A percentile compares a stretch with the other conserved stretches of the same genome.
phyloP scores from a whole-genome alignment of 2,113 vertebrate genomes.

The Tetraodon nigroviridis region DNA sequence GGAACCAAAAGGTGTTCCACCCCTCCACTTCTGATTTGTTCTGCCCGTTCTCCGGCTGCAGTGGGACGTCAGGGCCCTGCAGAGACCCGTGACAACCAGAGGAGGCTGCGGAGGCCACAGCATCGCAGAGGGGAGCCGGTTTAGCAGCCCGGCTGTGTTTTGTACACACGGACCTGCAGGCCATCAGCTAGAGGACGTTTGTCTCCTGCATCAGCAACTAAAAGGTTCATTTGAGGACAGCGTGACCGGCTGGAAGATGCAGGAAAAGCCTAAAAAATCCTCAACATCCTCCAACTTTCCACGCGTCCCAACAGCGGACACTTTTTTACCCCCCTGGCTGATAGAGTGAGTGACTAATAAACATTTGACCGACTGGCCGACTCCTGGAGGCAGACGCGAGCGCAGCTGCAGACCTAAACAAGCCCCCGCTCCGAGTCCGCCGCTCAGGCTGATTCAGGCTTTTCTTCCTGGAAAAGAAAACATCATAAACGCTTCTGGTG shows the following conservation, averaged over 20 bases:
- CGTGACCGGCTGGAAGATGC: not conserved
- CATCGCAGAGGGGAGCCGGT: too few species aligned
- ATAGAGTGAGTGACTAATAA: constrained; percentile 62
- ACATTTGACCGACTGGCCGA: constrained; percentile 48
- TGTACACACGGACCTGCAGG: too few species aligned
- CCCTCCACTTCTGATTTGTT: too few species aligned
- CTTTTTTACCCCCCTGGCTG: constrained; percentile 30
- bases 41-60: too few species aligned
- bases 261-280: constrained; percentile 42
- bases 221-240: not conserved
- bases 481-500: not conserved
- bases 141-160: too few species aligned
- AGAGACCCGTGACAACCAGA: too few species aligned
- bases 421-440: constrained; percentile 11
- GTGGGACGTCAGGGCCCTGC: too few species aligned
- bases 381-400: constrained; percentile 27
- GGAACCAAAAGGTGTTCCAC: too few species aligned
- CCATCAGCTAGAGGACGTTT: too few species aligned
- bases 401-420: constrained; percentile 32
- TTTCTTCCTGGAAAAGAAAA: constrained; percentile 50
- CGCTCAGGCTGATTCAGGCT: constrained; percentile 46
- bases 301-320: constrained; percentile 21
- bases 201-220: not conserved
- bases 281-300: constrained; percentile 53
- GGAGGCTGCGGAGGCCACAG: too few species aligned